Evolutionary conservation across 1,140 invertebrate species (phyloP).

Genomic region (Mya arenaria): DNA sequence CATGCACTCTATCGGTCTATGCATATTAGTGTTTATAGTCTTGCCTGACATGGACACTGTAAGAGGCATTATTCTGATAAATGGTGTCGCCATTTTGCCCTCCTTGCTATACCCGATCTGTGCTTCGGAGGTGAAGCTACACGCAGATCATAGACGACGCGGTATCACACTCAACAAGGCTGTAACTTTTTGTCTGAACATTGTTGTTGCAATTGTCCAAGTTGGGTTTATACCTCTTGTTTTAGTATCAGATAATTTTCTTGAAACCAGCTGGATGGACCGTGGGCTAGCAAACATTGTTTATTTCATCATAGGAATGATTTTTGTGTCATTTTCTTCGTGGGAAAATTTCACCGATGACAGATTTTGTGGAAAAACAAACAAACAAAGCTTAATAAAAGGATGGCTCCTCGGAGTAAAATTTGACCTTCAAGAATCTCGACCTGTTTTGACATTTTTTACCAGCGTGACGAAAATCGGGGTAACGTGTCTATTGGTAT

Average conservation of each 20-base stretch:
- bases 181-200: not conserved
- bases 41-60: slow-evolving; percentile 36
- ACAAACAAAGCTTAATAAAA: slow-evolving; percentile 3
- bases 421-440: slow-evolving; percentile 43
- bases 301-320: slow-evolving; percentile 1
- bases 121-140: no score
- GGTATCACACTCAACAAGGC: no score
- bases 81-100: slow-evolving; percentile 10
- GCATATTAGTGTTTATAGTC: slow-evolving; percentile 18
- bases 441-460: slow-evolving; percentile 20
- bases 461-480: slow-evolving; percentile 42
- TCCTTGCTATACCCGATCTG: slow-evolving; percentile 14
- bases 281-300: not conserved
- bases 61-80: slow-evolving; percentile 14
- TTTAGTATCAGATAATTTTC: slow-evolving; percentile 13
- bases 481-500: slow-evolving; percentile 7
- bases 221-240: slow-evolving; percentile 35
- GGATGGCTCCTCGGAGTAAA: slow-evolving; percentile 15
- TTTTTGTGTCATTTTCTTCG: slow-evolving; percentile 43
- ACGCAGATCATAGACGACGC: no score
- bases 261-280: slow-evolving; percentile 8
- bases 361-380: slow-evolving; percentile 28
- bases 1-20: slow-evolving; percentile 36
- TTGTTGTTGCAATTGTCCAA: slow-evolving; percentile 2
- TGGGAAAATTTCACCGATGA: slow-evolving; percentile 55